phyloP scores from a whole-genome alignment of 2,888 invertebrate genomes.

The Harpalus rubripes region DNA sequence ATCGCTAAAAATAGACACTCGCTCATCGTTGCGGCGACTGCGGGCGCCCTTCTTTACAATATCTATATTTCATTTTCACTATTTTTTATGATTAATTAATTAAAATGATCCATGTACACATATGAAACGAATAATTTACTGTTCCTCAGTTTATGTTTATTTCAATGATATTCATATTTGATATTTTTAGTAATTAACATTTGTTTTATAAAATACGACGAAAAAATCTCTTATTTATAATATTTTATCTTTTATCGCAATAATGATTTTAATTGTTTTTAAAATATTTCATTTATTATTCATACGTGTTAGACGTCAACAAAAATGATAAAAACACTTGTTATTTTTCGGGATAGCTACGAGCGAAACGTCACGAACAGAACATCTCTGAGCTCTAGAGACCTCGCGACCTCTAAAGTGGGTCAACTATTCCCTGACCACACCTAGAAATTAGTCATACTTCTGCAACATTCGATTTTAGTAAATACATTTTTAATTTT shows the following conservation, averaged over 20 bases:
- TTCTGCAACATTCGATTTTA: slow-evolving; percentile 19
- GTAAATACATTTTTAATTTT: slow-evolving; percentile 19
- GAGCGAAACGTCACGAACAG: background rate
- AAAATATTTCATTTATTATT: background rate
- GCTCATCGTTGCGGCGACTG: too few relatives aligned
- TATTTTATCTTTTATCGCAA: background rate
- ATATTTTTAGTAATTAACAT: too few relatives aligned
- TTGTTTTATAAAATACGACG: too few relatives aligned
- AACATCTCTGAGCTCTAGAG: slow-evolving; percentile 4
- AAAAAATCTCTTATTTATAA: background rate
- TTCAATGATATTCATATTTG: too few relatives aligned
- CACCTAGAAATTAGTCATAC: slow-evolving; percentile 31
- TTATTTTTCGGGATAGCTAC: background rate
- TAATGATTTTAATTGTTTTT: background rate
- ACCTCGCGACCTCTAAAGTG: slow-evolving; percentile 14
- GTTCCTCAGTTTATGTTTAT: too few relatives aligned
- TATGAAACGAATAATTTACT: too few relatives aligned
- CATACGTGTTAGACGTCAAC: background rate
- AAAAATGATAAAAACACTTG: background rate
- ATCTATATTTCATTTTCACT: too few relatives aligned
- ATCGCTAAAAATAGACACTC: too few relatives aligned
- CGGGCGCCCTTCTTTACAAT: too few relatives aligned
- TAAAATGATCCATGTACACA: too few relatives aligned
- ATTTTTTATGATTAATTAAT: too few relatives aligned
- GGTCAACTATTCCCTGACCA: background rate